Conservation (phyloP, 1,140 invertebrate species). For the Drosophila auraria region DNA sequence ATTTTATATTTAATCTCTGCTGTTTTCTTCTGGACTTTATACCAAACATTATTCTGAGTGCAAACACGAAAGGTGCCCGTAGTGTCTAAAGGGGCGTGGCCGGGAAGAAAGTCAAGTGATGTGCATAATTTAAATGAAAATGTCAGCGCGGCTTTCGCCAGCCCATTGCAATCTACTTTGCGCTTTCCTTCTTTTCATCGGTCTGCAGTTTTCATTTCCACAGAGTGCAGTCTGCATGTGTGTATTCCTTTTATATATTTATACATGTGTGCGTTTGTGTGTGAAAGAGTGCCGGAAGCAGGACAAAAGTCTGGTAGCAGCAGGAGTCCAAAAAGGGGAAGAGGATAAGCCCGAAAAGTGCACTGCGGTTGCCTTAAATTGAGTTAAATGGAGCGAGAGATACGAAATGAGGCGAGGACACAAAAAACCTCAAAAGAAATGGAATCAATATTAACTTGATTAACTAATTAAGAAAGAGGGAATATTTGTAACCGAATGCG, state of each 20-base stretch:
- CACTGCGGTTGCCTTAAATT: slow-evolving; percentile 64
- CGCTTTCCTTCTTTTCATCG: slow-evolving; percentile 35
- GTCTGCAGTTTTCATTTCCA: slow-evolving; percentile 36
- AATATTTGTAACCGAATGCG: slow-evolving; percentile 5
- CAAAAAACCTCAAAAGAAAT: slow-evolving; percentile 4
- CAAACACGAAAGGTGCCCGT: slow-evolving; percentile 12
- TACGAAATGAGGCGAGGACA: slow-evolving; percentile 38
- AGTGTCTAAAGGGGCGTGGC: slow-evolving; percentile 11
- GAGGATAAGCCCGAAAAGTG: slow-evolving; percentile 43
- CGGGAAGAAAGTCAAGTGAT: slow-evolving; percentile 75
- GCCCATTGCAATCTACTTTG: slow-evolving; percentile 74
- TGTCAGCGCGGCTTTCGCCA: slow-evolving; percentile 81
- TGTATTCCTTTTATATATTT: slow-evolving; percentile 14
- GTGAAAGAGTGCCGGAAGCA: slow-evolving; percentile 53
- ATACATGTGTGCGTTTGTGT: slow-evolving; percentile 24
- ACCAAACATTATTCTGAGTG: neutral
- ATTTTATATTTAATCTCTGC: neutral
- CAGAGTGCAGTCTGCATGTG: slow-evolving; percentile 24
- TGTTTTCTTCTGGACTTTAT: neutral
- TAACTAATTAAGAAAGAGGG: slow-evolving; percentile 24
- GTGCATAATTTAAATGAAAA: slow-evolving; percentile 84
- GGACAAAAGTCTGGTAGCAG: slow-evolving; percentile 55
- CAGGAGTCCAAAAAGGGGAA: slow-evolving; percentile 1
- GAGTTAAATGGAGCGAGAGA: slow-evolving; percentile 61
- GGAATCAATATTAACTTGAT: slow-evolving; percentile 47